These are phyloP conservation scores for Caenorhabditis sulstoni DNA, from an alignment of 2,888 invertebrate genomes.

Conservation along the genomic window DNA sequence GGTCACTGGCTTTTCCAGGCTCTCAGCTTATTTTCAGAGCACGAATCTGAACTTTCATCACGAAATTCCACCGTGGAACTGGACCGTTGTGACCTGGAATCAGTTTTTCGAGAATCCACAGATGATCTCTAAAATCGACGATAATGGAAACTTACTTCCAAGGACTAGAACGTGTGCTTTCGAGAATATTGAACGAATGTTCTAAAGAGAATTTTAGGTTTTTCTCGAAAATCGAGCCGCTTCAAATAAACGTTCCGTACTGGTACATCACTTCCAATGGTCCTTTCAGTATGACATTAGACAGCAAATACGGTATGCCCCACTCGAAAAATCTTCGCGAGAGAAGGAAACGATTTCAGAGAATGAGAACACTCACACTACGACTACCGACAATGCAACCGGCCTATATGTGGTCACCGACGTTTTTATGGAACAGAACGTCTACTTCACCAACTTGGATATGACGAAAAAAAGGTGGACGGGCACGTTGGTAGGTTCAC, in stretches of 20 bases:
- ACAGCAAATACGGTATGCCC: conserved; percentile 2
- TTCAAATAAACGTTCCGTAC: conserved; percentile 11
- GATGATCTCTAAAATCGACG: not conserved
- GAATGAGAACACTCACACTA: not conserved
- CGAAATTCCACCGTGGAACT: not conserved
- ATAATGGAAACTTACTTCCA: not conserved
- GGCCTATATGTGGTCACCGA: not conserved
- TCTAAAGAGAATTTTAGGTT: not conserved
- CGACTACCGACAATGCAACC: not conserved
- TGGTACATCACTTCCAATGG: conserved; percentile 7
- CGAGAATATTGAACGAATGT: not conserved
- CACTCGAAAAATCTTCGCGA: no score
- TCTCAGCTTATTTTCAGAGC: no score
- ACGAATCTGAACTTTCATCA: conserved; percentile 1
- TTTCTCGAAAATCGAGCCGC: not conserved
- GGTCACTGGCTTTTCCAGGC: no score
- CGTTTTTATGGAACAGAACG: not conserved
- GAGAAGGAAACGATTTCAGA: not conserved
- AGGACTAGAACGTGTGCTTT: not conserved
- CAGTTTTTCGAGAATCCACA: conserved; percentile 12
- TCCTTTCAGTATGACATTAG: not conserved
- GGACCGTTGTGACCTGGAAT: not conserved
- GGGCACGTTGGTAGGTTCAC: not conserved
- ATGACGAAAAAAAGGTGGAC: not conserved
- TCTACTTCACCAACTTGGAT: not conserved